Base-by-base conservation (phyloP, 2,113 vertebrate genomes). In the Cyprinodon variegatus region DNA sequence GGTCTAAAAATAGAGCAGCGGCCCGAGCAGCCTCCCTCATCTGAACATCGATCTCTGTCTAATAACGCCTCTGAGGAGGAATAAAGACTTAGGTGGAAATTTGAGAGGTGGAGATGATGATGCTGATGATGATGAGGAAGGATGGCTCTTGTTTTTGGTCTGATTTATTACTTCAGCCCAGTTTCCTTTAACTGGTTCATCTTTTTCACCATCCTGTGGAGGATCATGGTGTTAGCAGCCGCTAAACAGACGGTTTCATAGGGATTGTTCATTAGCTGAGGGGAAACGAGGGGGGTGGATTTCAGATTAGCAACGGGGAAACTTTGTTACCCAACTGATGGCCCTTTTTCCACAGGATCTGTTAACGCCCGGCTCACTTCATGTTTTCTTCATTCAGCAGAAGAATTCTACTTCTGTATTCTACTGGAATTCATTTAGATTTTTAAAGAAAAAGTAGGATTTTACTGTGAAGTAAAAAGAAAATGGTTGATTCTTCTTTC, bases 1-100 rank as follows among this genome's bases (percentile, higher is more conserved):
- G 17, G 75, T 73, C 91, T 94, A 93, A 93, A 94, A 92, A 94
- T 93, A 94, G 93, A 88, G 83, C 59, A 50, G 70, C 67, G 67
- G 83, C 72, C 77, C 48, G 48, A 78, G 84, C 79, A 63, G 84
- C 74, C 68, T 80, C 61, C 22, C 85, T 88, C 14, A 72, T 84
- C 70, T 83, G 89, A 89, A 90, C 90, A 91, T 92, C 89, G 89
- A 93, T 94, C 70, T 65, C 82, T 75, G 82, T 88, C 71, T 88
- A 81, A 79, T 86, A 84, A 87, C 70, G 83, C 74, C 88, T 81
- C 80, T 61, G 87, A 85, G 84, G 86, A 86, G 38, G 82, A 79
- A 79, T 61, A 77, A 78, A 84, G 59, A 78, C 69, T 70, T 73
- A 78, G 68, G 79, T 75, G 88, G 78, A 48, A 57, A 78, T 79